Conservation (phyloP, 2,113 vertebrate species). For the Toxotes chatareus region DNA sequence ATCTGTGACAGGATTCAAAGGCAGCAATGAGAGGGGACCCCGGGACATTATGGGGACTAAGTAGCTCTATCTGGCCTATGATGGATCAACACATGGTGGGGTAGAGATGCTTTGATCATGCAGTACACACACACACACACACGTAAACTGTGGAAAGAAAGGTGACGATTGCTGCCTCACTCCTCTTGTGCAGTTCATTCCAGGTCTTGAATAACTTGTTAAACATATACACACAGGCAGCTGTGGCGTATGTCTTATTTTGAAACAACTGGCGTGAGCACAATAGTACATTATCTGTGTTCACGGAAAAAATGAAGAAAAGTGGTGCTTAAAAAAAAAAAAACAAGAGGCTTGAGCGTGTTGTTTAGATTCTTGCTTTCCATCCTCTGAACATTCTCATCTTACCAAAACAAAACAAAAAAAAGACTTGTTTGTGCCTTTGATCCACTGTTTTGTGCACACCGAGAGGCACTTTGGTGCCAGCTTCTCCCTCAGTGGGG, state of each 20-base stretch:
- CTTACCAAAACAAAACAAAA: slow-evolving; percentile 56
- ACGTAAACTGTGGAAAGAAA: slow-evolving; percentile 9
- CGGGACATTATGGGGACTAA: slow-evolving; percentile 66
- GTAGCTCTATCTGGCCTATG: slow-evolving; percentile 59
- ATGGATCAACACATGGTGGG: slow-evolving; percentile 57
- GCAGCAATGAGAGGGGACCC: slow-evolving; percentile 54
- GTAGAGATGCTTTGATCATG: slow-evolving; percentile 58
- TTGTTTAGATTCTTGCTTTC: slow-evolving; percentile 36
- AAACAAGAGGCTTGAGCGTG: slow-evolving; percentile 6
- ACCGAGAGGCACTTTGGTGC: slow-evolving; percentile 30
- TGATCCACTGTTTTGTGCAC: slow-evolving; percentile 48
- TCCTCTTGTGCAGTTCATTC: slow-evolving; percentile 20
- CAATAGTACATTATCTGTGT: slow-evolving; percentile 10
- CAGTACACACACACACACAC: slow-evolving; percentile 1
- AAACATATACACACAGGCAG: neutral
- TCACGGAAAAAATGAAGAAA: slow-evolving; percentile 16
- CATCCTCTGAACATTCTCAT: slow-evolving; percentile 35
- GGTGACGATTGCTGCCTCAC: neutral
- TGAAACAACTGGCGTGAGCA: slow-evolving; percentile 1
- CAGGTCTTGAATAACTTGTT: slow-evolving; percentile 19
- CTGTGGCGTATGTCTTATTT: slow-evolving; percentile 13
- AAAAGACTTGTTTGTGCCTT: slow-evolving; percentile 33
- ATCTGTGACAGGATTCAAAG: slow-evolving; percentile 75
- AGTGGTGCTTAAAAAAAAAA: neutral
- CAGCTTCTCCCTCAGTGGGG: slow-evolving; percentile 36